Evolutionary conservation across 2,797 vertebrate species (phyloP).

Genomic region (Neosalanx taihuensis): DNA sequence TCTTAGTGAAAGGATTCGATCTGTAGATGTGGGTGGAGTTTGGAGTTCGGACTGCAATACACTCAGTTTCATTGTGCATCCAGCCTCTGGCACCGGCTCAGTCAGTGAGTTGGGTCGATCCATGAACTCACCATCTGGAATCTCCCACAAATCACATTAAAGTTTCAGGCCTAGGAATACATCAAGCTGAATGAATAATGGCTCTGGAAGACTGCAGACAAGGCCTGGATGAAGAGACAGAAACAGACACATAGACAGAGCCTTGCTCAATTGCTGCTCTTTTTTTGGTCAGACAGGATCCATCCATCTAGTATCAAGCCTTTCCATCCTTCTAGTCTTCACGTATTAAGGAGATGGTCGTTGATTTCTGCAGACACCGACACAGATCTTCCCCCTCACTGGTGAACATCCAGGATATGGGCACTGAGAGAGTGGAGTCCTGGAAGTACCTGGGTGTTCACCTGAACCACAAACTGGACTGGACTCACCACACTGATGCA

Average conservation of each 20-base stretch:
- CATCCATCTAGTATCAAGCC: constrained; percentile 46
- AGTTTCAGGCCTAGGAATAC: constrained; percentile 79
- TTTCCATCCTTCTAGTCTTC: not conserved
- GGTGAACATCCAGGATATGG: too few relatives aligned
- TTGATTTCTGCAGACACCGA: too few relatives aligned
- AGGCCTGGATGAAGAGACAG: constrained; percentile 62
- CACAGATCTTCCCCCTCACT: too few relatives aligned
- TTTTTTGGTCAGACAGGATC: constrained; percentile 72
- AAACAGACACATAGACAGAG: constrained; percentile 33
- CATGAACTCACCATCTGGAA: constrained; percentile 82
- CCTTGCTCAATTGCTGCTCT: constrained; percentile 60
- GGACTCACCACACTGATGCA: too few relatives aligned
- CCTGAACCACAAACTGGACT: too few relatives aligned
- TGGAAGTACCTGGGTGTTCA: too few relatives aligned
- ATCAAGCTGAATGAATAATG: constrained; percentile 83
- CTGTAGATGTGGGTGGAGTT: constrained; percentile 8
- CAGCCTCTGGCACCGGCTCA: constrained; percentile 71
- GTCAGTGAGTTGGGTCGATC: constrained; percentile 77
- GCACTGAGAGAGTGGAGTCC: too few relatives aligned
- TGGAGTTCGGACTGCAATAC: constrained; percentile 32
- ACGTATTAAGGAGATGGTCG: too few relatives aligned
- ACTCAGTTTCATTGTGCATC: constrained; percentile 73
- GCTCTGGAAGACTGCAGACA: constrained; percentile 67
- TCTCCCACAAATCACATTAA: constrained; percentile 83
- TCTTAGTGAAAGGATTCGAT: not conserved